phyloP scores from a whole-genome alignment of 2,113 vertebrate genomes.

The Pygoscelis adeliae region DNA sequence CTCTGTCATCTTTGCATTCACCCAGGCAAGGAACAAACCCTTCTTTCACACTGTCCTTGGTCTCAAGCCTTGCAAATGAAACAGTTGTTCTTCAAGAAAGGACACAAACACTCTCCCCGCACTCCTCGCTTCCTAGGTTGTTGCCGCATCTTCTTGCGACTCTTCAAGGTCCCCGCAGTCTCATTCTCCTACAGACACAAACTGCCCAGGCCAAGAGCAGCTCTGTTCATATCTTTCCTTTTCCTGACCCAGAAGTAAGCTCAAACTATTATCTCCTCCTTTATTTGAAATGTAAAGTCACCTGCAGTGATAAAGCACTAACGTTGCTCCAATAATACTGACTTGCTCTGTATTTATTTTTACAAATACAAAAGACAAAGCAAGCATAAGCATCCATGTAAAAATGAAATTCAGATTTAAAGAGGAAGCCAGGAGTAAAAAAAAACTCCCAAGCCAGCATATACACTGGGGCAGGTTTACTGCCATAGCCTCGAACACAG shows the following conservation, averaged over 20 bases:
- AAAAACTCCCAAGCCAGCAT: not conserved
- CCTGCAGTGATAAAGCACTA: not conserved
- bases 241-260: not conserved
- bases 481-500: not conserved
- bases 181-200: not conserved
- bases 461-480: not conserved
- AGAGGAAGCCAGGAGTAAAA: not conserved
- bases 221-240: not conserved
- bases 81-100: not conserved
- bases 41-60: not conserved
- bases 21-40: not conserved
- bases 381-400: not conserved
- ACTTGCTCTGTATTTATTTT: not conserved
- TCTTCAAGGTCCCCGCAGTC: not conserved
- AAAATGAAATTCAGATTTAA: not conserved
- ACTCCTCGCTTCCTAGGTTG: accelerated
- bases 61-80: not conserved
- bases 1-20: not conserved
- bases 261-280: not conserved
- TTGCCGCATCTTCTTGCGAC: not conserved
- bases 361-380: not conserved
- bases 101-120: not conserved
- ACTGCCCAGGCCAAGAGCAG: not conserved
- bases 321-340: accelerated
- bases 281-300: not conserved